Base-by-base conservation (phyloP, 2,888 invertebrate species). In the Drosophila bunnanda region DNA sequence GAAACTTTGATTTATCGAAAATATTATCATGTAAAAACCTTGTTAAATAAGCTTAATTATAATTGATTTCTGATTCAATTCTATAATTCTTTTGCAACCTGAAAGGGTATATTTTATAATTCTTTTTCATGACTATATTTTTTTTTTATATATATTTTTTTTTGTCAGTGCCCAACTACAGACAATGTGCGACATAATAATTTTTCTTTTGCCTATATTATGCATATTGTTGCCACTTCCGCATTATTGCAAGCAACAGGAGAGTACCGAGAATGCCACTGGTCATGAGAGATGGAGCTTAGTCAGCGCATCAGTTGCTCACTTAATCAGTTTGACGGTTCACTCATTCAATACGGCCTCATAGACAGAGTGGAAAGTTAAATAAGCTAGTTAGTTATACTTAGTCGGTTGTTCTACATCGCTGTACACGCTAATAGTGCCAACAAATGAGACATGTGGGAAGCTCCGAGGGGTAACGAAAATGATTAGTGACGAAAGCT, bases 391-490 rank as follows among this genome's bases (percentile, higher is more conserved):
- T 59, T 44, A 50, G 50, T 50, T 32, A 46, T 46, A 32, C 32
- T 50, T 50, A 32, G 48, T 17, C 41, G 28, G 43, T 57, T 67
- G 77, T 82, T 85, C 70, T 68, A 75, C 79, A 75, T 73, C 73
- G 82, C 46, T 65, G 88, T 75, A 75, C 75, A 56, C 61, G 70
- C 53, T 72, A 78, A 81, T 86, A 78, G 79, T 86, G 43, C 48
- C 48, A 25, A 52, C 10, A 54, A 36, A 65, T 50, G 44, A 20
- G 48, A 43, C 65, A 43, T 60, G 60, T 66, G 67, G 57, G 67
- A 55, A 62, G 41, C 28, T 34, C 36, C 7, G 34, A 46, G 17
- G 38, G 36, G 62, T 20, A 38, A 25, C 13, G 9, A 39, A 62
- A 46, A 28, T 39, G 44, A 38, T 54, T 67, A 68, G 46, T 44